Base-by-base conservation (phyloP, 2,113 vertebrate genomes). In the Nannospalax galili region DNA sequence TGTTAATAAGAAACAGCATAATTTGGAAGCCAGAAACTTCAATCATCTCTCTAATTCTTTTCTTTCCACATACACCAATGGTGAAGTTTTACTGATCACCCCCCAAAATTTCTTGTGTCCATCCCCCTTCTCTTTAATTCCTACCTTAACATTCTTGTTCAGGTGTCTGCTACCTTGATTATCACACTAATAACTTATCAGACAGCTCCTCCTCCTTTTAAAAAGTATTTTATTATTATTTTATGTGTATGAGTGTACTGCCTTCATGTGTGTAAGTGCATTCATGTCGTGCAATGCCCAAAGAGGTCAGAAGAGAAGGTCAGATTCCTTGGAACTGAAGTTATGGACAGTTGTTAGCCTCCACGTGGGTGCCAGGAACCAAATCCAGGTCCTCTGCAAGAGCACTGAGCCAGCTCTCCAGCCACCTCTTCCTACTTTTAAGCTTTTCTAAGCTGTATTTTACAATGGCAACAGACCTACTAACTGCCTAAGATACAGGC, bases 11-110 rank as follows among this genome's bases (percentile, higher is more conserved):
- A 90, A 96, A 84, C 12, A 74, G 67, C 32, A 87, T 81, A 45
- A 90, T 72, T 81, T 60, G 88, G 56, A 95, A 94, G 88, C 28
- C 79, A 91, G 78, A 75, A 91, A 95, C n/a, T 64, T 84, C 20
- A 90, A 24, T 45, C 17, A 70, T 28, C 22, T n/a, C 26, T 79
- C 74, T 35, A 40, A 78, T 35, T 93, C 22, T 72, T 96, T 90
- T 75, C 74, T 79, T 74, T 35, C 35, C 70, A 67, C n/a, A 84
- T 60, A 81, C 2, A 95, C 65, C 64, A 90, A 62, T 17, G 37
- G 56, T 20, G 56, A 96, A 84, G 42, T 72, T 87, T 77, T 62
- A 75, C 20, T 80, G 42, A 75, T 40, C 37, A 92, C n/a, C 42
- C 15, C 17, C 40, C 60, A 82, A 75, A 40, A 67, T 40, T n/a